These are phyloP conservation scores for Batillaria attramentaria DNA, from an alignment of 1,140 invertebrate genomes.

Conservation along the genomic window DNA sequence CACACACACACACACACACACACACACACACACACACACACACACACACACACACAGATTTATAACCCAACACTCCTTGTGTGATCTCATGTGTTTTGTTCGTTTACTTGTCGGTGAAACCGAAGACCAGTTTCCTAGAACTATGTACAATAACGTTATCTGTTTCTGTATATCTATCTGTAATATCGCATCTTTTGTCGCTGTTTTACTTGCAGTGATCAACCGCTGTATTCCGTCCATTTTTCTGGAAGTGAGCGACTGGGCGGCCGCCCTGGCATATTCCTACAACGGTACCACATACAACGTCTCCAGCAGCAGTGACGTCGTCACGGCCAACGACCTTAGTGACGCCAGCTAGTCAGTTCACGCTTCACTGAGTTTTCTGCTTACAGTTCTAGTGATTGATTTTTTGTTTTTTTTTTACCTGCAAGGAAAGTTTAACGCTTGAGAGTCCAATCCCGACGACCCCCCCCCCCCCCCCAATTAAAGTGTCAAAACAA, in stretches of 20 bases:
- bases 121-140: background rate
- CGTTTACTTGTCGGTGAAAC: no score
- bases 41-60: no score
- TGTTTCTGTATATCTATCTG: background rate
- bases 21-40: no score
- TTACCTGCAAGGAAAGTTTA: no score
- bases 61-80: no score
- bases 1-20: no score
- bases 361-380: slow-evolving; percentile 37
- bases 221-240: slow-evolving; percentile 74
- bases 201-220: slow-evolving; percentile 71
- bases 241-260: slow-evolving; percentile 52
- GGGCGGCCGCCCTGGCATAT: slow-evolving; percentile 43
- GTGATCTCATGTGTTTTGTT: background rate
- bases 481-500: no score
- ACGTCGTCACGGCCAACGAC: slow-evolving; percentile 49
- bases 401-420: no score
- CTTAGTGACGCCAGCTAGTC: slow-evolving; percentile 60
- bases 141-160: no score
- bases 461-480: no score
- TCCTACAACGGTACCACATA: slow-evolving; percentile 26
- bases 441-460: no score
- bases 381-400: no score
- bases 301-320: slow-evolving; percentile 15
- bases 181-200: background rate